These are phyloP conservation scores for Diorhabda elongata DNA, from an alignment of 1,140 invertebrate genomes.

Conservation along the genomic window DNA sequence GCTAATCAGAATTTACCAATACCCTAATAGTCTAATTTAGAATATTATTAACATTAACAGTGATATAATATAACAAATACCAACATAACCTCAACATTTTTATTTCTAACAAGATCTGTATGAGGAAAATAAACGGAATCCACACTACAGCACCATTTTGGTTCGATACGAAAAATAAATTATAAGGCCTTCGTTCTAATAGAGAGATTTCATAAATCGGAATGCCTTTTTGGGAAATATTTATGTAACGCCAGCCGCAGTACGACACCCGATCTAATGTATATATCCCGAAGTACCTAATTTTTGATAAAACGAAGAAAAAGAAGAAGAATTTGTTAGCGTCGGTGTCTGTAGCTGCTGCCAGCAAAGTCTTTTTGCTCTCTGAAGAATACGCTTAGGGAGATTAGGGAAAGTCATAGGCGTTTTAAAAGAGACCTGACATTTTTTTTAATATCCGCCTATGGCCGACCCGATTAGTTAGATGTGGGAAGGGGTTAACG, in stretches of 20 bases:
- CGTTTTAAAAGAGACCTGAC: slow-evolving; percentile 41
- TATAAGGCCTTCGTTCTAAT: slow-evolving; percentile 31
- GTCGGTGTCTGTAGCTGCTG: slow-evolving; percentile 34
- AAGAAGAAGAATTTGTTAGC: slow-evolving; percentile 18
- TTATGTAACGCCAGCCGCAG: slow-evolving; percentile 27
- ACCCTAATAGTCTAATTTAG: slow-evolving; percentile 24
- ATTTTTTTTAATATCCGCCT: slow-evolving; percentile 20
- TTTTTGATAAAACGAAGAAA: background rate
- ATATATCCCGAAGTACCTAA: background rate
- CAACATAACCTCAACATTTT: slow-evolving; percentile 31
- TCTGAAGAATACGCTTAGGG: slow-evolving; percentile 44
- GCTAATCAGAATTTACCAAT: slow-evolving; percentile 6
- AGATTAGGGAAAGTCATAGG: slow-evolving; percentile 29
- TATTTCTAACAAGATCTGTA: background rate
- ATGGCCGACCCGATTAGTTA: slow-evolving; percentile 21
- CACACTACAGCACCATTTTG: slow-evolving; percentile 37
- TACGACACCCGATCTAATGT: background rate
- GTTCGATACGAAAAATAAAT: slow-evolving; percentile 12
- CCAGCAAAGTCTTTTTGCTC: slow-evolving; percentile 46
- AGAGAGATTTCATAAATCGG: slow-evolving; percentile 10
- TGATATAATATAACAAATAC: slow-evolving; percentile 39
- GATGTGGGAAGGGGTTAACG: slow-evolving; percentile 57
- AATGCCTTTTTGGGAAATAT: slow-evolving; percentile 37
- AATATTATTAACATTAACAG: slow-evolving; percentile 36
- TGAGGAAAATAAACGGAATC: slow-evolving; percentile 9